phyloP scores from a whole-genome alignment of 2,113 vertebrate genomes.

The Tretioscincus oriximinensis region DNA sequence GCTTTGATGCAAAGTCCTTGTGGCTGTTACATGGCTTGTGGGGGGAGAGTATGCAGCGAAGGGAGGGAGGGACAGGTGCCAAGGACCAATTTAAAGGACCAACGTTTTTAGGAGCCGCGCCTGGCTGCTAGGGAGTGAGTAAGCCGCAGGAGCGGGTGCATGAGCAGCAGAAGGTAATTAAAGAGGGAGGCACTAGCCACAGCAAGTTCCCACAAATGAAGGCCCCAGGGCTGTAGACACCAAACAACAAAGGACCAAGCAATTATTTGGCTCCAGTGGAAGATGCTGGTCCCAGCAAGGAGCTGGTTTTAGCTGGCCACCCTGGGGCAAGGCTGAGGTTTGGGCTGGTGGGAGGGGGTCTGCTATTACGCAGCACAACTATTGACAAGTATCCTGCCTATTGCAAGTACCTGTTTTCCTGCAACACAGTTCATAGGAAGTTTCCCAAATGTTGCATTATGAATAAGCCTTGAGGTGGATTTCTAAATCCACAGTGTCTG shows the following conservation, averaged over 20 bases:
- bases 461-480: neutral
- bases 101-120: slow-evolving; percentile 25
- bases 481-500: neutral
- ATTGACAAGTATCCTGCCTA: neutral
- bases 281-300: slow-evolving; percentile 67
- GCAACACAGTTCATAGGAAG: neutral
- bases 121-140: slow-evolving; percentile 65
- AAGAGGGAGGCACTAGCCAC: slow-evolving; percentile 74
- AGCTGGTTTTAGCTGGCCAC: slow-evolving; percentile 68
- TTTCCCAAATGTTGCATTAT: neutral
- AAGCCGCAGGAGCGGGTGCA: slow-evolving; percentile 61
- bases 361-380: neutral
- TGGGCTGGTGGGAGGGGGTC: slow-evolving; percentile 11
- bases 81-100: slow-evolving; percentile 21
- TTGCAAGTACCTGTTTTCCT: too few relatives aligned
- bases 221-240: slow-evolving; percentile 79
- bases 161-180: slow-evolving; percentile 75
- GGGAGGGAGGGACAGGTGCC: slow-evolving; percentile 18
- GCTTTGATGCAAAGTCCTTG: slow-evolving; percentile 24
- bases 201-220: slow-evolving; percentile 78
- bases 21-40: neutral
- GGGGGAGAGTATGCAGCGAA: neutral
- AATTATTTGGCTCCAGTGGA: slow-evolving; percentile 82
- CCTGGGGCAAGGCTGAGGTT: slow-evolving; percentile 49
- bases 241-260: slow-evolving; percentile 78